Evolutionary conservation across 35 echinoderm and acorn worm genomes (phyloP).

Genomic region (Heliocidaris erythrogramma): DNA sequence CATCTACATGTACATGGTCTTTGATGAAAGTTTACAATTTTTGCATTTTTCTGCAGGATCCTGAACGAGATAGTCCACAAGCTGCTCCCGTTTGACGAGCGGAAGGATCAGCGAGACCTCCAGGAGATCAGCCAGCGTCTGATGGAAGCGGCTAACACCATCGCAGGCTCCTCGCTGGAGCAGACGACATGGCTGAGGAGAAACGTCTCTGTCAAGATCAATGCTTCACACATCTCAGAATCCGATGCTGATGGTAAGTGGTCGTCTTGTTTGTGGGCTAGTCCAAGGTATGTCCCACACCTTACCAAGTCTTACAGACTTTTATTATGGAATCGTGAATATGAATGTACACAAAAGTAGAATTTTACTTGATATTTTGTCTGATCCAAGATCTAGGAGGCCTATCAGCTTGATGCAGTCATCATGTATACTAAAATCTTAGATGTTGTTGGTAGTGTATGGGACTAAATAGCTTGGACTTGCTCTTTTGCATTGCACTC

Average conservation of each 20-base stretch:
- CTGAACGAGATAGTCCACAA: conserved; percentile 87
- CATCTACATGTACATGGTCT: too few species aligned
- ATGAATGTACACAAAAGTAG: too few species aligned
- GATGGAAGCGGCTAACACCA: conserved; percentile 85
- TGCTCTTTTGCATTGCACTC: too few species aligned
- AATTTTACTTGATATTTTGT: too few species aligned
- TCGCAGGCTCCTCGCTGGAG: conserved; percentile 93
- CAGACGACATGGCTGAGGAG: conserved; percentile 94
- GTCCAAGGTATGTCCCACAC: background rate
- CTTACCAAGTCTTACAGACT: background rate
- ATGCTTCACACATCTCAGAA: conserved; percentile 58
- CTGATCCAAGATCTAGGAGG: too few species aligned
- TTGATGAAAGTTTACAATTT: background rate
- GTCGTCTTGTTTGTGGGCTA: background rate
- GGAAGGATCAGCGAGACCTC: conserved; percentile 78
- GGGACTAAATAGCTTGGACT: too few species aligned
- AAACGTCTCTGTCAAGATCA: conserved; percentile 86
- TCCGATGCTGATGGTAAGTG: conserved; percentile 76
- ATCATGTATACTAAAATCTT: too few species aligned
- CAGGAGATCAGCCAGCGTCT: conserved; percentile 89
- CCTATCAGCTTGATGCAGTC: too few species aligned
- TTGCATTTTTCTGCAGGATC: conserved; percentile 46
- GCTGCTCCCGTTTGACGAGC: conserved; percentile 76
- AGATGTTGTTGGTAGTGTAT: too few species aligned
- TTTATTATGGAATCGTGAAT: too few species aligned